phyloP scores from a whole-genome alignment of 2,797 vertebrate genomes.

The Centroberyx gerrardi region DNA sequence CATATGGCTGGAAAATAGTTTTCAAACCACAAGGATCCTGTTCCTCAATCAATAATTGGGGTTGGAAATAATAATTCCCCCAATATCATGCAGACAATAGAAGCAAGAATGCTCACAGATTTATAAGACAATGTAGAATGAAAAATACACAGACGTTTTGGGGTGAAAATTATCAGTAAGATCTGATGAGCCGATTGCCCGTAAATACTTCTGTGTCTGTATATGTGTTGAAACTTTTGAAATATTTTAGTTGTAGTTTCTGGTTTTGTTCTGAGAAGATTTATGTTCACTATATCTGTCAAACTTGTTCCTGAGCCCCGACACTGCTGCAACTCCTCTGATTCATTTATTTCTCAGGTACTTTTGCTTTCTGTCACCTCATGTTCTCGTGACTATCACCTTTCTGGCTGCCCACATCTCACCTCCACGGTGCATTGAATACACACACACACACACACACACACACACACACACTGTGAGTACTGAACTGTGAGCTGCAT shows the following conservation, averaged over 20 bases:
- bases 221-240: too few species aligned
- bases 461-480: slow-evolving; percentile 35
- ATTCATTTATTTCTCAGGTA: slow-evolving; percentile 40
- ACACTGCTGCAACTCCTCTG: neutral
- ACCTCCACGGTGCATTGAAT: slow-evolving; percentile 51
- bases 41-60: slow-evolving; percentile 73
- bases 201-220: too few species aligned
- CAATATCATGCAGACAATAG: neutral
- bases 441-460: slow-evolving; percentile 27
- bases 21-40: slow-evolving; percentile 72
- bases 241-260: too few species aligned
- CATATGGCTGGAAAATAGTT: slow-evolving; percentile 67
- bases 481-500: slow-evolving; percentile 59
- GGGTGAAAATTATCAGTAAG: too few species aligned
- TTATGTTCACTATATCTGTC: neutral
- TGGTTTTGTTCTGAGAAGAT: neutral
- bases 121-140: neutral
- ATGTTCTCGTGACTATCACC: slow-evolving; percentile 32
- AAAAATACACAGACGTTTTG: too few species aligned
- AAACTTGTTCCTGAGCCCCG: neutral
- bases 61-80: slow-evolving; percentile 25
- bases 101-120: neutral
- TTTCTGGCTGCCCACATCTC: slow-evolving; percentile 68
- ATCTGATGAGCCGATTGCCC: too few species aligned
- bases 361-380: slow-evolving; percentile 33